These are phyloP conservation scores for Ashinkailepas kermadecensis DNA, from an alignment of 2,888 invertebrate species.

Conservation along the genomic window DNA sequence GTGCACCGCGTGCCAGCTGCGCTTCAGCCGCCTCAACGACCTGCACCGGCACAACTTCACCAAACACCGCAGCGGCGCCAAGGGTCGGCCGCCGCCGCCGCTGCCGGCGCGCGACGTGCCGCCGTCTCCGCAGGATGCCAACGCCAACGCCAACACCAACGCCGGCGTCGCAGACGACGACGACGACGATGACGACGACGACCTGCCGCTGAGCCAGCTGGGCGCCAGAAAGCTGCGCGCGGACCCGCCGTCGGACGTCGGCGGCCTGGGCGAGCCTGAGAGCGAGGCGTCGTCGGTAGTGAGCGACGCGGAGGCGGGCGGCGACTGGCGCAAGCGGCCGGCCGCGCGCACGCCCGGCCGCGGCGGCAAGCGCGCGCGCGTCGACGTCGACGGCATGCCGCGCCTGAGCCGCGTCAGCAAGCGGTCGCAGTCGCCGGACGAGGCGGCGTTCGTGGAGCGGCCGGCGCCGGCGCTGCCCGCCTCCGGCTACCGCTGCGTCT, in stretches of 20 bases:
- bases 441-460: constrained; percentile 1
- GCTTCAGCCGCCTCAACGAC: background rate
- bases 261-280: background rate
- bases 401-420: background rate
- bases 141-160: background rate
- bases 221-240: background rate
- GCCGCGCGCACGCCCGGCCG: background rate
- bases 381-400: background rate
- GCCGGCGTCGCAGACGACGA: background rate
- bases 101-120: background rate
- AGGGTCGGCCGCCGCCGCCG: background rate
- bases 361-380: background rate
- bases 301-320: background rate
- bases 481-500: constrained; percentile 15
- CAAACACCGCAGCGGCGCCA: constrained; percentile 2
- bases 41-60: constrained; percentile 15
- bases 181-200: background rate
- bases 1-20: background rate
- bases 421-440: background rate
- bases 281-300: background rate
- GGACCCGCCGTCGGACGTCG: background rate
- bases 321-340: background rate
- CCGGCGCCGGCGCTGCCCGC: constrained; percentile 1
- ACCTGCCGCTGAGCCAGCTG: background rate
- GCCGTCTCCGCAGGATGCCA: background rate